Base-by-base conservation (phyloP, 2,113 vertebrate genomes). In the Blennius ocellaris region DNA sequence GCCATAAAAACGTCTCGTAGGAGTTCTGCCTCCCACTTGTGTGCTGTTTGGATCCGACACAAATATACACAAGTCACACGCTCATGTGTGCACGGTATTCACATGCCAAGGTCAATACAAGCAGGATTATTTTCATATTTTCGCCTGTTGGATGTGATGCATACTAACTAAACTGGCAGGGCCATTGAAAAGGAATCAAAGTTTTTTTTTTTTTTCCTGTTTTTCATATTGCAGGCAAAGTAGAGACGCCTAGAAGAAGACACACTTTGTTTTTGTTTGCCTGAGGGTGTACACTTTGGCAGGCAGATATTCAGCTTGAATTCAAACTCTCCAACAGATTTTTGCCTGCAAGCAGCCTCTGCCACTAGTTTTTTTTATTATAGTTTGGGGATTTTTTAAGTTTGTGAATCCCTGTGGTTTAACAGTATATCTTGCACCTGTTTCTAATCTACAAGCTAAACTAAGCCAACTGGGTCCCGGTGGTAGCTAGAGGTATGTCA, bases 51-150 rank as follows among this genome's bases (percentile, higher is more conserved):
- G 49, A 68, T 72, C 58, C 6, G 15, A 71, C 51, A 65, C 50
- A 68, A 76, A 83, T 68, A 70, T 30, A 69, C 17, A 52, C 77
- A 77, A 10, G 44, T 54, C 54, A 54, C 56, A 61, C 39, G 59
- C 39, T 61, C 52, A 21, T 30, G 65, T 44, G 45, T 14, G 59
- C 64, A 81, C 71, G 67, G 45, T 11, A 64, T 54, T 9, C 52
- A 49, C 39, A 69, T 36, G 36, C 36, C 3, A 17, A 40, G 73
- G 39, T 64, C 16, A 14, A 21, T 15, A 54, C 51, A 70, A 60
- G 53, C 41, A 37, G 12, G 11, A 63, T 37, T 52, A 3, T 76
- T 16, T 66, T 61, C 1, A 9, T 50, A n/a, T 48, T 60, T 70
- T 62, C 44, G 30, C 30, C 43, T 54, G 50, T 16, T 81, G 45